Conservation (phyloP, 2,797 vertebrate genomes). For the Muscicapa striata region DNA sequence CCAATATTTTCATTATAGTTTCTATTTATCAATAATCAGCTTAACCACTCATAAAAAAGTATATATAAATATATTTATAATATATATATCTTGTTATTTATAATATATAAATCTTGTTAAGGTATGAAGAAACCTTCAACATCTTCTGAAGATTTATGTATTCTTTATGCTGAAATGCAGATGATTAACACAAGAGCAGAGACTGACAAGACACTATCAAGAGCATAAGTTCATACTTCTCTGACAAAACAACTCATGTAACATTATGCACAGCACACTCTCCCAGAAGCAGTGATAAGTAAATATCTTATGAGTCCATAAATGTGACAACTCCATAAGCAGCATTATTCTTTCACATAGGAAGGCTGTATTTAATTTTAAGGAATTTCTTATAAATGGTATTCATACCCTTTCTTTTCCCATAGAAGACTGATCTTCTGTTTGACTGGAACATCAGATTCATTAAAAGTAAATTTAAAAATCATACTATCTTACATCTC, state of each 20-base stretch:
- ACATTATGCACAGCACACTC: neutral
- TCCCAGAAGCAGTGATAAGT: neutral
- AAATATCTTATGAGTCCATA: neutral
- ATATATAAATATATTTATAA: no score
- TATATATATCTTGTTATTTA: no score
- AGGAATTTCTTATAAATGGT: neutral
- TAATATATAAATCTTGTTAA: neutral
- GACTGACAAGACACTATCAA: neutral
- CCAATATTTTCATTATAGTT: neutral
- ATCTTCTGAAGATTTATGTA: neutral
- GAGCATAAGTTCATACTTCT: neutral
- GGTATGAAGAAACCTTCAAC: neutral
- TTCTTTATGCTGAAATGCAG: neutral
- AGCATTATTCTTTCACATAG: neutral
- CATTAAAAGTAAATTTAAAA: neutral
- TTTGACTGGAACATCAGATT: neutral
- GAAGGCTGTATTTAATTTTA: neutral
- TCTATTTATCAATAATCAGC: neutral
- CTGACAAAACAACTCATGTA: neutral
- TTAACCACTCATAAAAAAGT: neutral
- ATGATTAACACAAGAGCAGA: neutral
- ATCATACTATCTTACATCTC: neutral
- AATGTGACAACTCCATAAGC: neutral
- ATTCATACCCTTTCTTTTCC: neutral
- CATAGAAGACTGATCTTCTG: neutral